These are phyloP conservation scores for Chrysogorgia sp. DNA, from an alignment of 92 coral and sea anemone genomes.

Conservation along the genomic window DNA sequence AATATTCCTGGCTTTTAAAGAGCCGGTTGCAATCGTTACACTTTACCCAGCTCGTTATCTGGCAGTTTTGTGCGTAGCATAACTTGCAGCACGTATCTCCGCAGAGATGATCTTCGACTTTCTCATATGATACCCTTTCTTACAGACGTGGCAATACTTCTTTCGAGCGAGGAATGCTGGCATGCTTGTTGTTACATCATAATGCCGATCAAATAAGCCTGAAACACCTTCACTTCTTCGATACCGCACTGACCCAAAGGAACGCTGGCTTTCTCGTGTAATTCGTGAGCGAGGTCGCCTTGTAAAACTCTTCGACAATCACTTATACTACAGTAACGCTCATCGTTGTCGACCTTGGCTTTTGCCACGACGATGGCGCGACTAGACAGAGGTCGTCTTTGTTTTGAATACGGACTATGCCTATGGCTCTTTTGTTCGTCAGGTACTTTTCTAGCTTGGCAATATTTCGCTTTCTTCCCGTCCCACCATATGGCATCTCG, in stretches of 20 bases:
- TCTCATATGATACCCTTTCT: constrained; percentile 4
- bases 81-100: not conserved
- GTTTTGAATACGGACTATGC: constrained; percentile 8
- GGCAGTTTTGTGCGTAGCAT: not conserved
- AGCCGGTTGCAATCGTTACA: constrained; percentile 22
- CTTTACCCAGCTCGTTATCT: not conserved
- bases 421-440: not conserved
- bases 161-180: constrained; percentile 44
- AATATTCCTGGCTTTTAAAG: constrained; percentile 28
- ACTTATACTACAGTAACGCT: not conserved
- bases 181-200: constrained; percentile 52
- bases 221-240: not conserved
- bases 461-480: not conserved
- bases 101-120: constrained; percentile 17
- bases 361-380: constrained; percentile 33
- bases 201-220: constrained; percentile 34
- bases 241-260: constrained; percentile 5
- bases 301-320: not conserved
- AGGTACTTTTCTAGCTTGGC: constrained; percentile 1
- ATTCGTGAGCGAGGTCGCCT: not conserved
- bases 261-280: constrained; percentile 9
- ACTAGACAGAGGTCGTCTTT: constrained; percentile 40
- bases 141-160: constrained; percentile 30
- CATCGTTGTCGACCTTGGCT: constrained; percentile 39
- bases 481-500: constrained; percentile 24